Evolutionary conservation across 2,888 invertebrate genomes (phyloP), one percentile per base, ranked within the genome.

Genomic region (Nomada ruficornis): DNA sequence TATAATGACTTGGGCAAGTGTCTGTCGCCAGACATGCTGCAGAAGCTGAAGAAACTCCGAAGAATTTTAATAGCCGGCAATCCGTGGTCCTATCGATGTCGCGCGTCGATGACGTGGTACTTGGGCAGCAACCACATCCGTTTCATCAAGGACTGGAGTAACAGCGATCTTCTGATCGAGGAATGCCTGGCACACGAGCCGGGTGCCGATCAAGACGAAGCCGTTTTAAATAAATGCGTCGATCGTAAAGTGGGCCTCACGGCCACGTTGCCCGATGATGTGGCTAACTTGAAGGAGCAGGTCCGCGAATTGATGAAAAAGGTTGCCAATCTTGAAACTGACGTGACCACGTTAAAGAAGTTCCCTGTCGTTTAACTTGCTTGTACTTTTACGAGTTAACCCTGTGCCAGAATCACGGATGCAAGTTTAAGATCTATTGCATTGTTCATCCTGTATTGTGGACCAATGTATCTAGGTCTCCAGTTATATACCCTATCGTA

Each of bases 131-230:
- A 84, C 52, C 77, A 74, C n/a, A 72, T 84, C 11, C 77, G 64
- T 50, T 72, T 75, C 55, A 52, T 86, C 50, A 80, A 36, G 20
- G 80, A 84, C 20, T 87, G 87, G 86, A 73, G 75, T 9, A 42
- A 74, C 57, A 71, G 67, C 4, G 86, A 87, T 62, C 23, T 82
- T 1, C 18, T 81, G 65, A 78, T 87, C 57, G 87, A 84, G 26
- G 87, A 87, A 10, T 87, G 87, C n/a, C 11, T 86, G 9, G 86
- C 82, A 11, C 87, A 87, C 62, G 86, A 86, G 29, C 60, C 60
- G 0, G 69, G 70, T 2, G 80, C 86, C 0, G 36, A 81, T 3
- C n/a, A 36, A 0, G n/a, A 78, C n/a, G 87, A 87, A 52, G 50
- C 9, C 1, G 50, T 65, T 18, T 57, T 86, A 2, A 20, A 55